Conservation (phyloP, 2,113 vertebrate genomes). For the Myanophis thanlyinensis region DNA sequence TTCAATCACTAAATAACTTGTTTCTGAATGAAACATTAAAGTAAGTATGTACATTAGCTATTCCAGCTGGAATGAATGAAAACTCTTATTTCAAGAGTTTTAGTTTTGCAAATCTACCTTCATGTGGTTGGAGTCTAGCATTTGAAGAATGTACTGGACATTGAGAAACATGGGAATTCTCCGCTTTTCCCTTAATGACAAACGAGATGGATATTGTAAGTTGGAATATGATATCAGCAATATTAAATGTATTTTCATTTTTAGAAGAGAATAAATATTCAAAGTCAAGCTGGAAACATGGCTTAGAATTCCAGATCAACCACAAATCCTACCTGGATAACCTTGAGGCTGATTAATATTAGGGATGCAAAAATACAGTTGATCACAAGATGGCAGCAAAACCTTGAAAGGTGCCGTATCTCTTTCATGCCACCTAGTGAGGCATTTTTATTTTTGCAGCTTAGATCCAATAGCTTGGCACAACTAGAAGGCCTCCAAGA, state of each 20-base stretch:
- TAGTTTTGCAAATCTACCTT: neutral
- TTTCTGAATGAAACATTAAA: neutral
- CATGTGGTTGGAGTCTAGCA: neutral
- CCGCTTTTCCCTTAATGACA: neutral
- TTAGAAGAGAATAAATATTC: neutral
- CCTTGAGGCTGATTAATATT: neutral
- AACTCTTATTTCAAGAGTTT: neutral
- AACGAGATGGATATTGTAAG: neutral
- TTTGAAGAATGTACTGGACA: neutral
- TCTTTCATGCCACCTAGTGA: neutral
- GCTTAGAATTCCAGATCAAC: neutral
- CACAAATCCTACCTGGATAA: neutral
- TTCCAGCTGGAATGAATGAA: neutral
- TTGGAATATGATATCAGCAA: neutral
- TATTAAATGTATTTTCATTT: neutral
- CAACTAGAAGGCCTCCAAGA: neutral
- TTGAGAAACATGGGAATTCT: neutral
- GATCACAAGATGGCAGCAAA: neutral
- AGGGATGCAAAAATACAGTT: neutral
- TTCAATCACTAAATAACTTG: neutral
- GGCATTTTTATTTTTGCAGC: neutral
- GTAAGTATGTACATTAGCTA: neutral
- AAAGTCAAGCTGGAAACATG: neutral
- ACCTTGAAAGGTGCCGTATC: neutral
- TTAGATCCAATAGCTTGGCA: neutral